A percentile compares a stretch with the other conserved stretches of the same genome.
Evolutionary conservation across 2,888 invertebrate species (phyloP).

Genomic region (Seladonia tumulorum): DNA sequence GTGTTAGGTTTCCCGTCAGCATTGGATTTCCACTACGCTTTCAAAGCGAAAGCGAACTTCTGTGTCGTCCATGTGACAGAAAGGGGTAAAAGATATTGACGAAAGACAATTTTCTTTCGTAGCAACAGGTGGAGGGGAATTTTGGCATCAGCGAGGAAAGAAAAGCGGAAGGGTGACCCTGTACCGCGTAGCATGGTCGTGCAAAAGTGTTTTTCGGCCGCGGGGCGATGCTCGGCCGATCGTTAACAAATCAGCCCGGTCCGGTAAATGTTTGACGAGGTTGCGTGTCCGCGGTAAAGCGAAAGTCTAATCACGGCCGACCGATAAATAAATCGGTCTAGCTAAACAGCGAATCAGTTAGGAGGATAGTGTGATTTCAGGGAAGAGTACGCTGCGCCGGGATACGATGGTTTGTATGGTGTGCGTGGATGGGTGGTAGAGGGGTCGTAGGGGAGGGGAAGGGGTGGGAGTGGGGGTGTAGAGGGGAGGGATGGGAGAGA

Average conservation of each 20-base stretch:
- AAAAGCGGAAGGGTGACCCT: constrained; percentile 10
- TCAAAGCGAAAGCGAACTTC: not conserved
- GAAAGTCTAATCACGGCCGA: constrained; percentile 73
- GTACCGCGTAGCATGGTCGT: not conserved
- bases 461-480: too few species aligned
- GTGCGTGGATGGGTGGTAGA: not conserved
- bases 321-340: constrained; percentile 73
- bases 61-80: not conserved
- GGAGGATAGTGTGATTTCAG: constrained; percentile 55
- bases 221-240: constrained; percentile 13
- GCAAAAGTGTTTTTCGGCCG: constrained; percentile 23
- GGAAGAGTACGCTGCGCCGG: constrained; percentile 43
- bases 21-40: not conserved
- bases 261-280: constrained; percentile 65
- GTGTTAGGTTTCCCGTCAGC: too few species aligned
- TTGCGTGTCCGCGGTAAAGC: constrained; percentile 66
- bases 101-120: constrained; percentile 61
- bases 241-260: constrained; percentile 58
- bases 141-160: constrained; percentile 44
- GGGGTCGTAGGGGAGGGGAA: too few species aligned
- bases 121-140: constrained; percentile 70
- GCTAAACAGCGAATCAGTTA: constrained; percentile 69
- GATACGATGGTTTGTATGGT: constrained; percentile 14
- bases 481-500: not conserved
- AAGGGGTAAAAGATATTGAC: not conserved